Evolutionary conservation across 2,797 vertebrate genomes (phyloP).

Genomic region (Lycodopsis pacificus): DNA sequence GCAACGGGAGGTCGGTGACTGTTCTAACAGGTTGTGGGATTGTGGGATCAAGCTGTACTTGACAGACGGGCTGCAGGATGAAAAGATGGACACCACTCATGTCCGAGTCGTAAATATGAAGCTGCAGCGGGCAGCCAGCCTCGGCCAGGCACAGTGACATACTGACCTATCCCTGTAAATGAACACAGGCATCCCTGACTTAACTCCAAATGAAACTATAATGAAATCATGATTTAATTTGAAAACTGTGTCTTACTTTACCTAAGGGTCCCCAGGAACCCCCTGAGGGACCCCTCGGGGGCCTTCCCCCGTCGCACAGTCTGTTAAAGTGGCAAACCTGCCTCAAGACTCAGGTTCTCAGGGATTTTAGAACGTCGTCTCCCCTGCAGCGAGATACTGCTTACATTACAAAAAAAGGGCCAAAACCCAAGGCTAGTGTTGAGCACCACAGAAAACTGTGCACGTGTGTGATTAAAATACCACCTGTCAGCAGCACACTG

Average conservation of each 20-base stretch:
- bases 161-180: not conserved
- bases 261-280: constrained; percentile 35
- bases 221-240: constrained; percentile 42
- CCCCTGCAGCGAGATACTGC: constrained; percentile 53
- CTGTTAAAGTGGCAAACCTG: constrained; percentile 37
- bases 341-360: constrained; percentile 26
- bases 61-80: not conserved
- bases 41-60: not conserved
- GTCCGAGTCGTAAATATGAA: not conserved
- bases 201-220: constrained; percentile 28
- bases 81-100: not conserved
- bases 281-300: constrained; percentile 34
- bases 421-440: constrained; percentile 29
- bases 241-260: constrained; percentile 36
- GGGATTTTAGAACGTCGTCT: constrained; percentile 66
- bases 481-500: constrained; percentile 47
- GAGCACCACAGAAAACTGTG: constrained; percentile 30
- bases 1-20: not conserved
- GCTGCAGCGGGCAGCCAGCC: not conserved
- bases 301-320: constrained; percentile 30
- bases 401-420: constrained; percentile 31
- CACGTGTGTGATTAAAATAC: constrained; percentile 41
- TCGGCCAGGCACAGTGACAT: not conserved
- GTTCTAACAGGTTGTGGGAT: not conserved
- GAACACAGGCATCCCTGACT: not conserved